Evolutionary conservation across 2,888 invertebrate species (phyloP), one percentile per base, ranked within the genome.

Genomic region (Synergus umbraculus): DNA sequence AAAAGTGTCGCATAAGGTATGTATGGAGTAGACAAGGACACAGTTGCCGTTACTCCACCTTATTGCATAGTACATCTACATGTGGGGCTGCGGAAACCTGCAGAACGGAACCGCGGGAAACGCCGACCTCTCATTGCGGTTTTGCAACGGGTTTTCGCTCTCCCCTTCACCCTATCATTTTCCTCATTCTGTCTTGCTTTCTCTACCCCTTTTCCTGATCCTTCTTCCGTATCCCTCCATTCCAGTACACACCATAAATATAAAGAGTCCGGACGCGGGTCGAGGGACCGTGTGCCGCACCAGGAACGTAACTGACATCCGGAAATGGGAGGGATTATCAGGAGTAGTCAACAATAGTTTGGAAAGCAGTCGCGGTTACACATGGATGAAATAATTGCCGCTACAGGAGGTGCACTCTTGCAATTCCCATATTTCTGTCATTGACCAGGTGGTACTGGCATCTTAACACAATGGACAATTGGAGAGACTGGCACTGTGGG

Each of bases 11-110:
- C 12, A 83, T 83, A 83, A 83, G 80, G 78, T 80, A 82, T 78
- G 81, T 79, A 29, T 81, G 79, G 78, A 69, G 82, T 82, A 83
- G 82, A 78, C 79, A 79, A 79, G 63, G 76, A 79, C 81, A 73
- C 43, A 63, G 41, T 73, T n/a, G 78, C 76, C 76, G 76, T 76
- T 64, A 76, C 37, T 79, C 76, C 64, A 54, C 64, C 76, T 79
- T 76, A 63, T 76, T 76, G 78, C 63, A 58, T 78, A 78, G 78
- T 78, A 76, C 60, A 44, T 78, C 77, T 77, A 76, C 77, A 76
- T 64, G 41, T 60, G 60, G 22, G 64, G 13, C 73, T 46, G 69
- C 76, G 29, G 63, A 44, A 60, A 64, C 73, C 60, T 63, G 15
- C 76, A 76, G 58, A 79, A 67, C 37, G 44, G 77, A 66, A 43